phyloP scores from a whole-genome alignment of 2,113 vertebrate species.

The Thryonomys swinderianus region DNA sequence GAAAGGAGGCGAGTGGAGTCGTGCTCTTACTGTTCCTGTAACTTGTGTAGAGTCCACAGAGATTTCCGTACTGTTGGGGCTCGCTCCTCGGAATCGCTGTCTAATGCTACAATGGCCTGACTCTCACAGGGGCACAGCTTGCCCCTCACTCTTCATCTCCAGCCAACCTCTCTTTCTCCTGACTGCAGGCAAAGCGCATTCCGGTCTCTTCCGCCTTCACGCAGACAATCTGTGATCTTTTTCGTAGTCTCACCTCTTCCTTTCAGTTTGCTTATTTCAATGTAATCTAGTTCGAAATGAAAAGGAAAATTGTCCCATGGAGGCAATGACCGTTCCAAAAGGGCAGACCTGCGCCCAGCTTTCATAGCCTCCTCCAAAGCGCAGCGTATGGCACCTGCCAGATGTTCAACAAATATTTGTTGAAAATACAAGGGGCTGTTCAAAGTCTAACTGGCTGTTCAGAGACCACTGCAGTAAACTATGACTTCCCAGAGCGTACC shows the following conservation, averaged over 20 bases:
- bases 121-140: background rate
- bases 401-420: background rate
- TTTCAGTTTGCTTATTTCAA: slow-evolving; percentile 1
- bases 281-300: slow-evolving; percentile 4
- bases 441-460: background rate
- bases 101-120: background rate
- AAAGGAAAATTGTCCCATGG: background rate
- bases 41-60: background rate
- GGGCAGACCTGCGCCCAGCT: background rate
- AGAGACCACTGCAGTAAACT: background rate
- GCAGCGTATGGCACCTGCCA: background rate
- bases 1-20: background rate
- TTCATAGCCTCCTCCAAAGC: background rate
- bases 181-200: background rate
- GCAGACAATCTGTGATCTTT: background rate
- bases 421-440: background rate
- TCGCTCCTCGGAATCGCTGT: background rate
- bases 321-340: background rate
- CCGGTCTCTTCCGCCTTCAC: background rate
- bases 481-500: slow-evolving; percentile 6
- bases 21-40: background rate
- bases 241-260: background rate
- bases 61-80: background rate
- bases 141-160: background rate
- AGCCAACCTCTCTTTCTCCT: background rate